phyloP scores from a whole-genome alignment of 2,888 invertebrate genomes.

The Torymus auratus region DNA sequence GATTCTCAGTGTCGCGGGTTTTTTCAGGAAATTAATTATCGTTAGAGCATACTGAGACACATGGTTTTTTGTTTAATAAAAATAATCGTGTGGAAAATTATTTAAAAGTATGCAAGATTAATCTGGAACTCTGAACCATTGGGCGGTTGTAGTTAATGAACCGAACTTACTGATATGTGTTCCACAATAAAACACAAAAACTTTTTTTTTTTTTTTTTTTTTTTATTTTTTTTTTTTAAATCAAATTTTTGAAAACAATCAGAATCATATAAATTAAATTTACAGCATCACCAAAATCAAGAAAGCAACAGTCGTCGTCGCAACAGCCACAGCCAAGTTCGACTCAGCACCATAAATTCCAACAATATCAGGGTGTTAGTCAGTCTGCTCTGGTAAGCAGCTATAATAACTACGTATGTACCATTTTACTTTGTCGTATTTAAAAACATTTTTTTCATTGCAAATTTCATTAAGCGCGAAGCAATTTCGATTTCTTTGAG shows the following conservation, averaged over 20 bases:
- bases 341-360: slow-evolving; percentile 79
- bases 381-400: slow-evolving; percentile 76
- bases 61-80: slow-evolving; percentile 57
- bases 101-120: slow-evolving; percentile 68
- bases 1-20: no score
- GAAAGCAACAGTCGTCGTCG: slow-evolving; percentile 78
- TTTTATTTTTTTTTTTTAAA: no score
- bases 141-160: slow-evolving; percentile 65
- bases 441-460: slow-evolving; percentile 60
- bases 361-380: slow-evolving; percentile 78
- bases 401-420: slow-evolving; percentile 75
- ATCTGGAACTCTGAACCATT: slow-evolving; percentile 72
- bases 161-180: slow-evolving; percentile 73
- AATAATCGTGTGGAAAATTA: slow-evolving; percentile 62
- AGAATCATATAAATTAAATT: slow-evolving; percentile 10
- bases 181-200: slow-evolving; percentile 61
- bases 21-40: no score
- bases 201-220: no score
- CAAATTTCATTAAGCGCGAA: slow-evolving; percentile 23
- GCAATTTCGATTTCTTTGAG: neutral
- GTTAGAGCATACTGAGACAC: slow-evolving; percentile 60
- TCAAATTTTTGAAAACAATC: no score
- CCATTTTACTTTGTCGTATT: slow-evolving; percentile 69
- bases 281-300: slow-evolving; percentile 80
- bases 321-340: slow-evolving; percentile 79